Percentiles rank a stretch among this genome's conserved stretches.
phyloP scores from a whole-genome alignment of 2,888 invertebrate species.

The Lasioglossum oenotherae region DNA sequence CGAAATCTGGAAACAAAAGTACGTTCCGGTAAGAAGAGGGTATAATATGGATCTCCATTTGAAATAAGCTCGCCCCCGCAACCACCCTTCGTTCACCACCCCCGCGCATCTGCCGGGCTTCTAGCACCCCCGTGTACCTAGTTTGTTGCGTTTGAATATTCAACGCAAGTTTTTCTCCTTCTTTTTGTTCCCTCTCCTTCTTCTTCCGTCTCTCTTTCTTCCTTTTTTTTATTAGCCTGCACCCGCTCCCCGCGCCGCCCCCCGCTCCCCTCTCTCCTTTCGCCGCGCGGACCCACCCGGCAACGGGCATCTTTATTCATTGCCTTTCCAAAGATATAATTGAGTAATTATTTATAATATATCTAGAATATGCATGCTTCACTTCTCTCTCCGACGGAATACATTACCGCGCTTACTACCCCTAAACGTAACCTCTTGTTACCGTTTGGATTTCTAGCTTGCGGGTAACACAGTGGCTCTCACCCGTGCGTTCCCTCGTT shows the following conservation, averaged over 20 bases:
- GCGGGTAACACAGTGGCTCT: conserved; percentile 70
- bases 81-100: conserved; percentile 2
- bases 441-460: conserved; percentile 80
- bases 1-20: conserved; percentile 79
- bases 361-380: conserved; percentile 85
- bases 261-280: conserved; percentile 68
- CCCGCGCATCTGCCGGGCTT: conserved; percentile 53
- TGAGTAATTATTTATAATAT: conserved; percentile 85
- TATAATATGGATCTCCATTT: conserved; percentile 84
- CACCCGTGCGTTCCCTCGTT: conserved; percentile 46
- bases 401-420: conserved; percentile 83
- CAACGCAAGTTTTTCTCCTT: conserved; percentile 78
- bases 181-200: conserved; percentile 65
- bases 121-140: conserved; percentile 81
- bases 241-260: not conserved
- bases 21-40: conserved; percentile 79
- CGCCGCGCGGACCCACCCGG: conserved; percentile 69
- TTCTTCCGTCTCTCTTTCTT: conserved; percentile 58
- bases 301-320: conserved; percentile 84
- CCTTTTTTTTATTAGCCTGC: conserved; percentile 81
- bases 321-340: conserved; percentile 85
- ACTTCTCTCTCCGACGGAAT: conserved; percentile 83
- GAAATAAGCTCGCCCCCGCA: conserved; percentile 81
- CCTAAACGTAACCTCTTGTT: conserved; percentile 83
- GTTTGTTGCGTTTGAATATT: conserved; percentile 85